These are phyloP conservation scores for Sciurus niger DNA, from an alignment of 2,113 vertebrate species.

Conservation along the genomic window DNA sequence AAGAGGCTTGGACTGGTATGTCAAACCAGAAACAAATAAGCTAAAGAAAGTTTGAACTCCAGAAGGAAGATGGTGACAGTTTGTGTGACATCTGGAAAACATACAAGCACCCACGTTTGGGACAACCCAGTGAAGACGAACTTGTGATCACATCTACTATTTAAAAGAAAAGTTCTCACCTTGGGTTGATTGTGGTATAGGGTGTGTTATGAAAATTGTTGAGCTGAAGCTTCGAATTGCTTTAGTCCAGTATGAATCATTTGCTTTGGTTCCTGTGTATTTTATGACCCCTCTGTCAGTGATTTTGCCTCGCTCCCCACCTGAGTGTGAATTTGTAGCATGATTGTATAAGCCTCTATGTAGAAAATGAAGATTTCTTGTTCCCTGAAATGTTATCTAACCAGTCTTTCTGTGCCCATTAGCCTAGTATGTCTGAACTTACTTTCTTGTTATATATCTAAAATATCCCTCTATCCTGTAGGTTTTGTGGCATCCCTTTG, in stretches of 20 bases:
- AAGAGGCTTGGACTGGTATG: slow-evolving; percentile 54
- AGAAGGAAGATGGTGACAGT: slow-evolving; percentile 60
- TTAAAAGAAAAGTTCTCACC: slow-evolving; percentile 76
- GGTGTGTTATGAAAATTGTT: slow-evolving; percentile 83
- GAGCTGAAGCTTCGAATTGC: slow-evolving; percentile 78
- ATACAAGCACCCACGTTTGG: slow-evolving; percentile 57
- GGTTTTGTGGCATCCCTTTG: slow-evolving; percentile 83
- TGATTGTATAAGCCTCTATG: slow-evolving; percentile 88
- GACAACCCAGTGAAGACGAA: slow-evolving; percentile 74
- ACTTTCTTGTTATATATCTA: slow-evolving; percentile 81
- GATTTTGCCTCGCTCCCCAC: slow-evolving; percentile 63
- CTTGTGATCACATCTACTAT: slow-evolving; percentile 64
- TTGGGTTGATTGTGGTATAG: slow-evolving; percentile 83
- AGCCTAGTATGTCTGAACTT: slow-evolving; percentile 72
- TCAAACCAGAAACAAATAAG: slow-evolving; percentile 64
- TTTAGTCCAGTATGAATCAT: slow-evolving; percentile 80
- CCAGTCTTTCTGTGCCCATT: slow-evolving; percentile 79
- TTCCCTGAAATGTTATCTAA: slow-evolving; percentile 87
- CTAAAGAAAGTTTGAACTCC: slow-evolving; percentile 63
- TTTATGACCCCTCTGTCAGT: slow-evolving; percentile 69
- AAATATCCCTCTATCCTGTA: slow-evolving; percentile 80
- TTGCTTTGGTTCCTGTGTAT: slow-evolving; percentile 85
- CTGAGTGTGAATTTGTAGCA: slow-evolving; percentile 90
- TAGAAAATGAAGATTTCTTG: slow-evolving; percentile 85
- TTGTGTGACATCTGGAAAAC: slow-evolving; percentile 77